Evolutionary conservation across 35 echinoderm and acorn worm genomes (phyloP), one percentile per base, ranked within the genome.

Genomic region (Lytechinus pictus): DNA sequence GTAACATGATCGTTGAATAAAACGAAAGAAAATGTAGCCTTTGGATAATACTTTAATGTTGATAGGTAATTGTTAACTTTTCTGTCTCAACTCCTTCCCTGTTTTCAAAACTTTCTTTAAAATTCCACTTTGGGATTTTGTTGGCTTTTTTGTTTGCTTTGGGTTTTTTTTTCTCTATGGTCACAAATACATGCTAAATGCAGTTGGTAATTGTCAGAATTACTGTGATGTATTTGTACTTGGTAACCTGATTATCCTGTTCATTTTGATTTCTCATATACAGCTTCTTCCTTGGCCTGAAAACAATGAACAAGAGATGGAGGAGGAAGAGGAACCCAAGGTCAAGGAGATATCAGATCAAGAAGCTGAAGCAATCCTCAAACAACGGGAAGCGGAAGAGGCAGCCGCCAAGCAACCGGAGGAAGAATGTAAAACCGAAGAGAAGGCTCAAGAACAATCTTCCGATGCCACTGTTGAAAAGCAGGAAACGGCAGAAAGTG

Each of bases 231-330:
- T 79, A n/a, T 24, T 24, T 79, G 66, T 79, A 24, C 66, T 79
- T 19, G 4, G 14, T 79, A 79, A 24, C n/a, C 66, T 79, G 14
- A 24, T 79, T 79, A 79, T 79, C 16, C 66, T 24, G 33, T 79
- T 16, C 21, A 24, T 79, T 79, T 79, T 24, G 19, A 5, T 79
- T 24, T 79, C 3, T 79, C 21, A 12, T n/a, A 79, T 90, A 21
- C 88, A 90, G 88, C 88, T 90, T 33, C 88, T 90, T 90, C 88
- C 88, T 19, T 90, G 88, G 88, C 88, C 88, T 52, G 88, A 90
- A 21, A 90, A 90, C 88, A 90, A 90, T 21, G 88, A 90, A 44
- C 88, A 90, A 21, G 88, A 90, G 13, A 44, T 90, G 27, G 88
- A 52, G 27, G 88, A 90, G 88, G 52, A 90, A 44, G 27, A 52